Conservation (phyloP, 2,797 vertebrate genomes). For the Poecile montanus region DNA sequence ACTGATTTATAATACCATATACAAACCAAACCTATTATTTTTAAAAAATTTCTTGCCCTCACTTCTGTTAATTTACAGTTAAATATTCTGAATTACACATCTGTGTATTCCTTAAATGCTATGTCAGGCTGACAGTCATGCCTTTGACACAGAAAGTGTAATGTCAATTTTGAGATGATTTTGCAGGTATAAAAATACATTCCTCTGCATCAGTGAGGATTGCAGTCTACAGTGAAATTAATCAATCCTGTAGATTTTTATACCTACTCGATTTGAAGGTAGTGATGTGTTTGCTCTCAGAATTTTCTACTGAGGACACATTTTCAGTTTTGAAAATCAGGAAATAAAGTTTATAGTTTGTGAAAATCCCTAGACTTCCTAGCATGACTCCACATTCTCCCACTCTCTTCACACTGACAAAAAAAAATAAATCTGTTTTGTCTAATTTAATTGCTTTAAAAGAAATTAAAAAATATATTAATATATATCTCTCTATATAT, state of each 20-base stretch:
- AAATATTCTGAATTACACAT: neutral
- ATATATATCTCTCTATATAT: too few relatives aligned
- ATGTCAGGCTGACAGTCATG: neutral
- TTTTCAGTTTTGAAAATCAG: neutral
- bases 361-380: neutral
- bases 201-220: neutral
- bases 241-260: neutral
- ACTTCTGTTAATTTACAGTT: neutral
- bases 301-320: neutral
- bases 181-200: neutral
- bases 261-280: neutral
- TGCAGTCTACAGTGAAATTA: neutral
- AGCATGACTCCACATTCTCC: neutral
- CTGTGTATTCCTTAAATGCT: neutral
- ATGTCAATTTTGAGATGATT: neutral
- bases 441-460: neutral
- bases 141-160: neutral
- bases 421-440: neutral
- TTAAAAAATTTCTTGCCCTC: neutral
- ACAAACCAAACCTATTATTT: neutral
- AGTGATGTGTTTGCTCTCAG: neutral
- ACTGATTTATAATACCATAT: neutral
- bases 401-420: neutral
- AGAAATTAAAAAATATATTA: too few relatives aligned
- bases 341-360: neutral